Base-by-base conservation (phyloP, 2,113 vertebrate species). In the Craseonycteris thonglongyai region DNA sequence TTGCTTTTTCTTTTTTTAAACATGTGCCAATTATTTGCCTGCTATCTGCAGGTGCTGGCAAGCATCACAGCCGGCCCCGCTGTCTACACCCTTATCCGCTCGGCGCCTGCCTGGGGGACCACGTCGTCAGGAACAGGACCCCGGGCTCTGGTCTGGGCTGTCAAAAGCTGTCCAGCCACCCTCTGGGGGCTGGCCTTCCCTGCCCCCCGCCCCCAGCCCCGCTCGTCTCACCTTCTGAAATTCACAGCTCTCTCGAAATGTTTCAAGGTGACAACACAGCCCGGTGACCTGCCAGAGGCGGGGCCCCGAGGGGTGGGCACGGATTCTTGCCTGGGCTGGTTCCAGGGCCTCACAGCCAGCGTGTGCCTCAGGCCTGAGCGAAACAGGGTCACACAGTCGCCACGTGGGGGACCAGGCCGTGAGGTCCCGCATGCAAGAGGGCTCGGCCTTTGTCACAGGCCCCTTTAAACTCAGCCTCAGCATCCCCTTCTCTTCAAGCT, bases 41-140 rank as follows among this genome's bases (percentile, higher is more conserved):
- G 97, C 98, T 98, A 98, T 99, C 98, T 98, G 97, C 98, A 98
- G 98, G 98, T 98, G 98, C 98, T 99, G 98, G 98, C 98, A 98
- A 98, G 97, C 97, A 95, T 98, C 98, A 98, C 92, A 76, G 95
- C 97, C 87, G 97, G 98, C 98, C 97, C 82, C 97, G 87, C 98
- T 98, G 98, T 98, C 98, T 98, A 98, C 98, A 96, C 96, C 96
- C 98, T 99, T 99, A 99, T 98, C 98, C 98, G 96, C 97, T 98
- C 98, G 98, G 98, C 98, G 98, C 98, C 98, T 98, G 97, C 97
- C 98, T 97, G 96, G 98, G 97, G 98, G 98, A 98, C 98, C 98
- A 96, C 95, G 96, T 98, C 97, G 98, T 97, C 97, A 98, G 98
- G 83, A 97, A 96, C 59, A 93, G 95, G 96, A 90, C 90, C 81